phyloP scores from a whole-genome alignment of 2,113 vertebrate genomes.

The Xenopus tropicalis region UCB_Xtro_10.0 CM004451.2:15915501-15916000 shows the following conservation, averaged over 20 bases:
- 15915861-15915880: constrained; percentile 84
- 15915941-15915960: neutral
- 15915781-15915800: neutral
- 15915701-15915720: neutral
- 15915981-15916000: no score
- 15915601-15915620: no score
- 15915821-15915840: constrained; percentile 49
- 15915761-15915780: constrained; percentile 43
- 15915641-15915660: no score
- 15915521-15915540: no score
- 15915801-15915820: constrained; percentile 47
- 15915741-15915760: neutral
- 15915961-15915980: neutral
- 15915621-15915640: no score
- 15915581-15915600: no score
- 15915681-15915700: neutral
- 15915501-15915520: no score
- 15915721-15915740: neutral
- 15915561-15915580: no score
- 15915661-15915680: neutral
- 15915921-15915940: no score
- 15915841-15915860: constrained; percentile 66
- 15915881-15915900: constrained; percentile 73
- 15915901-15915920: constrained; percentile 77
- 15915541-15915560: no score